phyloP scores from a whole-genome alignment of 2,888 invertebrate genomes.

The Dasypolia templi region DNA sequence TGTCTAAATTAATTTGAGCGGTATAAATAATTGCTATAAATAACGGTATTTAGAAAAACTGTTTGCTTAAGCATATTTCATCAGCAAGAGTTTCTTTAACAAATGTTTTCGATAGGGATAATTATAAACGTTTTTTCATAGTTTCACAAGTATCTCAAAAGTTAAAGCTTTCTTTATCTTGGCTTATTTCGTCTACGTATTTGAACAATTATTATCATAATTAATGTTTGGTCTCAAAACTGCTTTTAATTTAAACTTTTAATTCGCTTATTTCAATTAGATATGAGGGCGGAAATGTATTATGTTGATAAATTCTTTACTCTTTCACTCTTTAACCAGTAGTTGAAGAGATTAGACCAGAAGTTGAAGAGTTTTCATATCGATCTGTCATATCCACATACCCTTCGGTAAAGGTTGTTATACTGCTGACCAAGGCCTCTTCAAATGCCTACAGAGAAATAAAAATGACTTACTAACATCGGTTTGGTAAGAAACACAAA shows the following conservation, averaged over 20 bases:
- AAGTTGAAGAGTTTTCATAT: not conserved
- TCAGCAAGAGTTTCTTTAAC: not conserved
- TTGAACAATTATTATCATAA: not conserved
- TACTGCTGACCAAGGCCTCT: not conserved
- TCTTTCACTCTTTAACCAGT: not conserved
- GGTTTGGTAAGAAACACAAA: not conserved
- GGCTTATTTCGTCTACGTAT: not conserved
- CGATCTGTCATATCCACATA: not conserved
- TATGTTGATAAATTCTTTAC: not conserved
- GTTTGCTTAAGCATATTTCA: constrained; percentile 11
- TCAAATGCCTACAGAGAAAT: not conserved
- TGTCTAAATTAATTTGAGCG: not conserved
- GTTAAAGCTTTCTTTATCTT: not conserved
- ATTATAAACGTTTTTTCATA: constrained; percentile 12
- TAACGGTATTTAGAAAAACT: not conserved
- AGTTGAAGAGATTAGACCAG: not conserved
- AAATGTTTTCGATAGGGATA: not conserved
- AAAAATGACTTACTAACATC: not conserved
- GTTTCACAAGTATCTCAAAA: constrained; percentile 20
- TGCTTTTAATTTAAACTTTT: too few species aligned
- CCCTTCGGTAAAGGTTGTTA: too few species aligned
- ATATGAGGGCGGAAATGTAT: not conserved
- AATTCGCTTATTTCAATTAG: not conserved
- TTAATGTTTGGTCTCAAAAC: not conserved
- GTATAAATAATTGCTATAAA: not conserved